A percentile compares a stretch with the other conserved stretches of the same genome.
phyloP scores from a whole-genome alignment of 2,888 invertebrate genomes.

The Agrochola circellaris region DNA sequence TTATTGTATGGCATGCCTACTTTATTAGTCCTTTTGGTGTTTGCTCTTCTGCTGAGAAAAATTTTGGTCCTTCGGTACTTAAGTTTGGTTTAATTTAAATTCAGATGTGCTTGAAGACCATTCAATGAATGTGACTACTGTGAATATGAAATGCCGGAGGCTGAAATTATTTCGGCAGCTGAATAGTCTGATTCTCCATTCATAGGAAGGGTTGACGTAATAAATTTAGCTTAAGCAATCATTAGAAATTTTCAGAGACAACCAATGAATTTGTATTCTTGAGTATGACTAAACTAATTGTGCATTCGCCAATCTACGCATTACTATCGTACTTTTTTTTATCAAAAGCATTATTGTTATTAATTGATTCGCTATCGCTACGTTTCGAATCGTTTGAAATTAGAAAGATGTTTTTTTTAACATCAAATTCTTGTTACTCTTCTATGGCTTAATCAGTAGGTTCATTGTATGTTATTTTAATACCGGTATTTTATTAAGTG shows the following conservation, averaged over 20 bases:
- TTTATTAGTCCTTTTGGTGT: constrained; percentile 1
- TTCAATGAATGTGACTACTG: background rate
- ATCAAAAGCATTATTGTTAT: background rate
- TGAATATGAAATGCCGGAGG: background rate
- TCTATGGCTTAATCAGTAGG: constrained; percentile 13
- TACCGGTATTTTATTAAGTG: background rate
- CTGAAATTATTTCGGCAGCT: background rate
- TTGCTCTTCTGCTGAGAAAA: background rate
- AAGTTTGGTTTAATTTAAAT: background rate
- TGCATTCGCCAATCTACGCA: constrained; percentile 1
- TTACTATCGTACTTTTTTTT: constrained; percentile 20
- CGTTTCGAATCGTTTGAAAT: constrained; percentile 30
- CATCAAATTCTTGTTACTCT: background rate
- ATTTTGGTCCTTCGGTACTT: constrained; percentile 1
- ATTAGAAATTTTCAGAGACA: background rate
- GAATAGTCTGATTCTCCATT: background rate
- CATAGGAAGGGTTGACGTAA: background rate
- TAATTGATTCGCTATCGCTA: constrained; percentile 36
- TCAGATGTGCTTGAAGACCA: background rate
- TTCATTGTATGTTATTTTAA: background rate
- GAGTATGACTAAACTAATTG: constrained; percentile 11
- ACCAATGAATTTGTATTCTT: background rate
- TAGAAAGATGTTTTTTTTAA: background rate
- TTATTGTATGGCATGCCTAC: constrained; percentile 10
- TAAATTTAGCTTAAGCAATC: too few species aligned